phyloP scores from a whole-genome alignment of 2,888 invertebrate genomes.

The Ephialtes manifestator region DNA sequence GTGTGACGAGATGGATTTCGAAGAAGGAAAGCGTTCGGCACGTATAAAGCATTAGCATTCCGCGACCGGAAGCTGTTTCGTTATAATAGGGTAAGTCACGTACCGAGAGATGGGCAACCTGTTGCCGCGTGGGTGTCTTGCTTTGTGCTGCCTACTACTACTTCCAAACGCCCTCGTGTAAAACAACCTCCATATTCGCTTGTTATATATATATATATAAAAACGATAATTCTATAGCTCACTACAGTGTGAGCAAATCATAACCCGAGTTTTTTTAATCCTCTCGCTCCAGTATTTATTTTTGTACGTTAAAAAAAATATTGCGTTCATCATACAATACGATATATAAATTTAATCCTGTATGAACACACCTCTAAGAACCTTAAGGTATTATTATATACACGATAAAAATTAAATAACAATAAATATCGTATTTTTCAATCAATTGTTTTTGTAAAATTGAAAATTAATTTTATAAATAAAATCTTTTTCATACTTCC shows the following conservation, averaged over 20 bases:
- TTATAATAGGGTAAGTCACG: constrained; percentile 46
- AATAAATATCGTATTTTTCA: no score
- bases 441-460: no score
- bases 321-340: not conserved
- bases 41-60: constrained; percentile 22
- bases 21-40: not conserved
- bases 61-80: constrained; percentile 12
- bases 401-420: no score
- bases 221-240: constrained; percentile 4
- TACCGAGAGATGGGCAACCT: constrained; percentile 64
- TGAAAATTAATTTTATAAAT: no score
- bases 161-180: not conserved
- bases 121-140: constrained; percentile 48
- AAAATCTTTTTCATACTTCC: no score
- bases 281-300: not conserved
- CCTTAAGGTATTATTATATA: no score
- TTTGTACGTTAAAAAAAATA: not conserved
- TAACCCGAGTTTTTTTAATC: not conserved
- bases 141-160: not conserved
- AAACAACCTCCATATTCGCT: not conserved
- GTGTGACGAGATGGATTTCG: not conserved
- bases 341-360: not conserved
- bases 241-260: not conserved
- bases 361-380: no score
- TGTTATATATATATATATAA: not conserved